Percentiles rank a stretch among this genome's conserved stretches.
phyloP scores from a whole-genome alignment of 1,140 invertebrate species.

The Drosophila funebris region DNA sequence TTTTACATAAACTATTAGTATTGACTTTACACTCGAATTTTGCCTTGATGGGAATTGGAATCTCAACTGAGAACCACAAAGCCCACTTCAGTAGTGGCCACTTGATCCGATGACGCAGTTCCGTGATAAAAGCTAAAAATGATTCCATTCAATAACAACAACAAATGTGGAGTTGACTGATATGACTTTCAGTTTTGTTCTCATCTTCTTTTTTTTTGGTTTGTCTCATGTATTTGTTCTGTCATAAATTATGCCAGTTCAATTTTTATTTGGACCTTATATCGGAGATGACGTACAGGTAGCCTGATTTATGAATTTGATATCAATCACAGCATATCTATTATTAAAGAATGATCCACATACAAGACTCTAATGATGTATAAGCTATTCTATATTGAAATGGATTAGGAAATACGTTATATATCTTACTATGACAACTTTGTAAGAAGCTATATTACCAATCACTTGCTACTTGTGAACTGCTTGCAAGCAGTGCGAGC shows the following conservation, averaged over 20 bases:
- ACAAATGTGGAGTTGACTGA: slow-evolving; percentile 7
- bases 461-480: too few relatives aligned
- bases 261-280: slow-evolving; percentile 39
- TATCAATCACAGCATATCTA: slow-evolving; percentile 46
- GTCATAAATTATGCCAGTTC: slow-evolving; percentile 70
- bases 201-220: not conserved
- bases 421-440: too few relatives aligned
- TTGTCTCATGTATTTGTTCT: slow-evolving; percentile 33
- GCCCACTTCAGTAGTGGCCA: slow-evolving; percentile 47
- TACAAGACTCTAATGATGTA: not conserved
- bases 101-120: slow-evolving; percentile 69
- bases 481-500: not conserved
- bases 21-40: slow-evolving; percentile 57
- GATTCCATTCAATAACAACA: slow-evolving; percentile 55
- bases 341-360: slow-evolving; percentile 18
- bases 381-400: not conserved
- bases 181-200: slow-evolving; percentile 59
- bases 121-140: slow-evolving; percentile 57
- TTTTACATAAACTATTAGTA: slow-evolving; percentile 61
- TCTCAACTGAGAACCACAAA: slow-evolving; percentile 27
- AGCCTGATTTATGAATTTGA: slow-evolving; percentile 33
- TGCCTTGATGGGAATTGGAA: not conserved
- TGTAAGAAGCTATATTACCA: not conserved
- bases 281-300: slow-evolving; percentile 39
- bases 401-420: too few relatives aligned